Evolutionary conservation across 2,888 invertebrate species (phyloP).

Genomic region (Spisula subtruncata): DNA sequence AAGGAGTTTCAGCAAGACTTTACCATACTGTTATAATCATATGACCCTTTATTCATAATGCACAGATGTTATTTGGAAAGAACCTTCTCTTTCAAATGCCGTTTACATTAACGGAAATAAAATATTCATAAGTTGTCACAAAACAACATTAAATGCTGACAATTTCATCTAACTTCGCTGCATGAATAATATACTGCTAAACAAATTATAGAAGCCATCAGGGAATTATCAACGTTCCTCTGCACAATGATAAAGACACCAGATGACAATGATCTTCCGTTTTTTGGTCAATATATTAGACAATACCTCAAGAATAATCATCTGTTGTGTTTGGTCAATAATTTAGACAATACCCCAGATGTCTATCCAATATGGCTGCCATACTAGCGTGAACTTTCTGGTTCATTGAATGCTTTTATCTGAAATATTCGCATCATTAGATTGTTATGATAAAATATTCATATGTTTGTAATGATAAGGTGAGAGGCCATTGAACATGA

Average conservation of each 20-base stretch:
- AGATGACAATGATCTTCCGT: background rate
- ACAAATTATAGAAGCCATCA: background rate
- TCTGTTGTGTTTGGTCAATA: constrained; percentile 13
- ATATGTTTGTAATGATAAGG: constrained; percentile 31
- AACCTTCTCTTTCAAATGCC: background rate
- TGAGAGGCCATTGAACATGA: background rate
- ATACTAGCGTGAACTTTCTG: background rate
- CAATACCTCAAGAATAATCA: background rate
- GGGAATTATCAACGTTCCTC: constrained; percentile 10
- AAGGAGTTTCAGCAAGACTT: no score
- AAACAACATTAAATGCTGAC: constrained; percentile 14
- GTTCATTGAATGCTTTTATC: constrained; percentile 29
- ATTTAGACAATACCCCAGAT: constrained; percentile 24
- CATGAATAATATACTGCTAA: constrained; percentile 19
- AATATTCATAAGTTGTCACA: constrained; percentile 23
- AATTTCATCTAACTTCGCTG: constrained; percentile 17
- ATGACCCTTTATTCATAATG: background rate
- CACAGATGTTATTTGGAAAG: background rate
- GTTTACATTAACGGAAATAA: constrained; percentile 12
- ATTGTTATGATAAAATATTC: constrained; percentile 51
- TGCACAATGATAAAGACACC: background rate
- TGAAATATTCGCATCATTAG: constrained; percentile 20
- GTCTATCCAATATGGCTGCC: constrained; percentile 10
- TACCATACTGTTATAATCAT: no score
- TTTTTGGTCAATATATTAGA: constrained; percentile 24